Evolutionary conservation across 2,888 invertebrate species (phyloP), one percentile per base, ranked within the genome.

Genomic region (Meganola albula): DNA sequence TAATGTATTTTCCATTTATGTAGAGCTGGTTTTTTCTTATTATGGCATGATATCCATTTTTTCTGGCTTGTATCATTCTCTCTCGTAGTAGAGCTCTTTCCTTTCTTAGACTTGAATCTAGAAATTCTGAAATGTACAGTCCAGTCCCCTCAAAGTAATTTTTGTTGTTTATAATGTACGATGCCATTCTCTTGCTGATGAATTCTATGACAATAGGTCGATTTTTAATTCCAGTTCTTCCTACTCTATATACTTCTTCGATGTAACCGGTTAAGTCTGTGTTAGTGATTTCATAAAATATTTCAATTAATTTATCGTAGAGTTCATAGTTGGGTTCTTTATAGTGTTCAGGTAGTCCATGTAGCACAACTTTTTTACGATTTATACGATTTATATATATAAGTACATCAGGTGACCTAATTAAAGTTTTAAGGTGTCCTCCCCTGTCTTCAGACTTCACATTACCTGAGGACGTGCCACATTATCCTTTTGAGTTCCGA

Each of bases 181-280:
- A 30, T 5, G 25, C 4, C 25, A 25, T 29, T 29, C 21, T 34
- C 12, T 26, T 32, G 5, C 32, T 32, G 9, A 32, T 21, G 3
- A 32, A 32, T 32, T 32, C 32, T 7, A 32, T 32, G 10, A 32
- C 26, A 14, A 32, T 13, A 2, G 27, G 32, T 16, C 32, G 32
- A 16, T 23, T 33, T 23, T 27, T 32, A 14, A 22, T n/a, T 14
- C 18, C 23, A 2, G 13, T 14, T 27, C 32, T 22, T 10, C 27
- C 27, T 23, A 32, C 11, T 27, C 32, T 11, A 6, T 32, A 16
- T 23, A 32, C n/a, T 10, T 23, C 23, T 27, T 32, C 27, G 7
- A 32, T 32, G 14, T 27, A 32, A 8, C 27, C 32, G 11, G 32
- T 23, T 4, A 32, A 13, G 32, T 33, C 27, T 16, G 23, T 12